Conservation (phyloP, 2,113 vertebrate species). For the Phalacrocorax brasilianus region DNA sequence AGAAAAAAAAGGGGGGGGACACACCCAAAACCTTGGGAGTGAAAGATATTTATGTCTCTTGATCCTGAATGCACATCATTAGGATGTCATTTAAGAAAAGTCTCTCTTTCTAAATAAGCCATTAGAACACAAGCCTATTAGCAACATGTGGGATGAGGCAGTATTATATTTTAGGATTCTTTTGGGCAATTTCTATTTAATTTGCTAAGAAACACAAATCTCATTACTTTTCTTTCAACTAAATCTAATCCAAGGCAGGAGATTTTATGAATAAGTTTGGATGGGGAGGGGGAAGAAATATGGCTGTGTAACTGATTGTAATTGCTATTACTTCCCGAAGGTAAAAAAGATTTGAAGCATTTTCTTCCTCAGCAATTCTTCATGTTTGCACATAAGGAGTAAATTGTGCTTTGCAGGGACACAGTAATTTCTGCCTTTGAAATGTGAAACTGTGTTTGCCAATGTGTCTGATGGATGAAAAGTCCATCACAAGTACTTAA, state of each 20-base stretch:
- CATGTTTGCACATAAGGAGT: background rate
- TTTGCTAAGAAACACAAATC: slow-evolving; percentile 20
- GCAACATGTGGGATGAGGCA: background rate
- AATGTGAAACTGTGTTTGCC: background rate
- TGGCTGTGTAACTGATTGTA: background rate
- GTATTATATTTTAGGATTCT: background rate
- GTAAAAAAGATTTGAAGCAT: background rate
- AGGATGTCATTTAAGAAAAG: background rate
- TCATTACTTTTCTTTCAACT: background rate
- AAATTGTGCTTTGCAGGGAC: background rate
- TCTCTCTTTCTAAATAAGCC: background rate
- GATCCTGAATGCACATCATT: background rate
- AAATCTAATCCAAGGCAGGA: background rate
- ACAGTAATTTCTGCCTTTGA: background rate
- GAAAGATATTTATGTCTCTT: background rate
- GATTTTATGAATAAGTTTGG: background rate
- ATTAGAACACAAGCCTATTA: background rate
- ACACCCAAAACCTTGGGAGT: background rate
- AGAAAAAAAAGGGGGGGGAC: too few relatives aligned
- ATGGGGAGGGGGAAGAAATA: background rate
- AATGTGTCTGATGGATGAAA: background rate
- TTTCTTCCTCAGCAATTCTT: background rate
- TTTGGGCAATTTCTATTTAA: slow-evolving; percentile 13
- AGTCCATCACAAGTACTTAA: background rate
- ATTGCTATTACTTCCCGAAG: background rate